Evolutionary conservation across 2,888 invertebrate species (phyloP).

Genomic region (Heliconius sara): DNA sequence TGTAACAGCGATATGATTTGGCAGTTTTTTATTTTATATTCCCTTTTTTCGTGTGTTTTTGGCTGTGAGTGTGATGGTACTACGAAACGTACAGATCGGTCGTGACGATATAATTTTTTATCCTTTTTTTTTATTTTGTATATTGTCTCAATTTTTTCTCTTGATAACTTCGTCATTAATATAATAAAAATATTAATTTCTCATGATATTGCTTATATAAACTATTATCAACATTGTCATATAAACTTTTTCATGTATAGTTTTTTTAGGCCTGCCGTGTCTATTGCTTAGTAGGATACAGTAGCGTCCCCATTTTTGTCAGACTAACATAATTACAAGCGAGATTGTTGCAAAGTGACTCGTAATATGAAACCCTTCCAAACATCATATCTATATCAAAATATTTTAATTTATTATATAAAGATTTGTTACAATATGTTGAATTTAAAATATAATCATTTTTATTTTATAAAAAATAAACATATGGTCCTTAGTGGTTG

Average conservation of each 20-base stretch:
- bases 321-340: constrained; percentile 78
- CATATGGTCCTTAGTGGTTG: background rate
- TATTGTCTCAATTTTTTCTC: background rate
- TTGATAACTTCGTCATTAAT: background rate
- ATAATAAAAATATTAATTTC: background rate
- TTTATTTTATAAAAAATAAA: background rate
- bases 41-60: constrained; percentile 68
- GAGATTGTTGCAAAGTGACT: constrained; percentile 80
- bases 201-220: background rate
- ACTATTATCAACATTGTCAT: background rate
- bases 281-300: constrained; percentile 33
- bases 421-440: constrained; percentile 12
- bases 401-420: constrained; percentile 53
- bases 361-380: constrained; percentile 76
- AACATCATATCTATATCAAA: constrained; percentile 67
- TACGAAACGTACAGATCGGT: constrained; percentile 59
- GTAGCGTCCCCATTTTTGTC: constrained; percentile 66
- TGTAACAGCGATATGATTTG: constrained; percentile 83
- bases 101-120: background rate
- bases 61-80: constrained; percentile 66
- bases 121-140: no score
- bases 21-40: constrained; percentile 75
- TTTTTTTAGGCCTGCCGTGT: constrained; percentile 32
- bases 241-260: background rate
- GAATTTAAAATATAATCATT: background rate